phyloP scores from a whole-genome alignment of 2,113 vertebrate genomes.

The Gallinago paraguaiae region DNA sequence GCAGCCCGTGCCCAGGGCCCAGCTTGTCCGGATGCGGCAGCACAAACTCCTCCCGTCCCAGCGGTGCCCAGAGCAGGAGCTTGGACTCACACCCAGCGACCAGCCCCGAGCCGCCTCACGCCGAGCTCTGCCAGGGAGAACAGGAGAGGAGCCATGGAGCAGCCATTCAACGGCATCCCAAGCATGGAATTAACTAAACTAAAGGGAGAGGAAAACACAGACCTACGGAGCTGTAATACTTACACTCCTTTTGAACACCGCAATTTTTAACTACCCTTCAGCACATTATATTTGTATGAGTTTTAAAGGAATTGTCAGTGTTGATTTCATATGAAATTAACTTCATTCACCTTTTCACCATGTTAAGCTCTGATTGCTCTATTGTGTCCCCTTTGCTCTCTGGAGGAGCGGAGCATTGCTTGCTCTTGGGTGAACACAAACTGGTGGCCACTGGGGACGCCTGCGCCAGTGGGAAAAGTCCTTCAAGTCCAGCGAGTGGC shows the following conservation, averaged over 20 bases:
- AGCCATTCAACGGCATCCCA: background rate
- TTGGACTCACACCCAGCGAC: background rate
- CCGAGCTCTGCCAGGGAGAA: slow-evolving; percentile 7
- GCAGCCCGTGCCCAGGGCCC: background rate
- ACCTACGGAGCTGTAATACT: background rate
- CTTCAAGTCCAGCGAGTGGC: background rate
- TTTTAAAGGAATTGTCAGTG: background rate
- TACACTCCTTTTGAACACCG: background rate
- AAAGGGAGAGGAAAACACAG: background rate
- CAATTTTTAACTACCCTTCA: background rate
- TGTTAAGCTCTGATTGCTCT: background rate
- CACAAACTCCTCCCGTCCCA: background rate
- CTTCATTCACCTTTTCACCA: background rate
- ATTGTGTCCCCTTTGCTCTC: background rate
- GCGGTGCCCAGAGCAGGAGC: background rate
- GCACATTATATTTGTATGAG: background rate
- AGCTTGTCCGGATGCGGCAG: background rate
- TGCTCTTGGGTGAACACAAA: background rate
- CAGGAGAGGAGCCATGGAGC: background rate
- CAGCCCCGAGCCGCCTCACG: background rate
- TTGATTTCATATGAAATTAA: background rate
- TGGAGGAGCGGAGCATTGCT: background rate
- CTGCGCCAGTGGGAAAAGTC: background rate
- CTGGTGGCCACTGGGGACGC: background rate
- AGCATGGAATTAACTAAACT: fast-evolving